Evolutionary conservation across 2,113 vertebrate genomes (phyloP).

Genomic region (Psammodynastes pulverulentus): DNA sequence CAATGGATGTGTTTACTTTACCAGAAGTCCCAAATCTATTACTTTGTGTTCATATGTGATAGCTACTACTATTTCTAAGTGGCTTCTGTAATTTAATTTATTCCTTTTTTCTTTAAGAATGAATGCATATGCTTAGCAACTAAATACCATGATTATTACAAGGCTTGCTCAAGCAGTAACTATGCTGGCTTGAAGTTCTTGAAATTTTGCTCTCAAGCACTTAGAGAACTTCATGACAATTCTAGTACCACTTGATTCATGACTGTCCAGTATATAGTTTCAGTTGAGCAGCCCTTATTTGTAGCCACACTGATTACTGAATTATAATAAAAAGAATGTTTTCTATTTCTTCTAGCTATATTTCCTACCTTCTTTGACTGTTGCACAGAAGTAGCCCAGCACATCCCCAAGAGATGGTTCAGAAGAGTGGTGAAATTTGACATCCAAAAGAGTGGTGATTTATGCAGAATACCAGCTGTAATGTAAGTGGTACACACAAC

Average conservation of each 20-base stretch:
- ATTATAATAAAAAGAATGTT: not conserved
- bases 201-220: not conserved
- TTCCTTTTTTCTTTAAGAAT: not conserved
- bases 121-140: not conserved
- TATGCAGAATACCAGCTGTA: slow-evolving; percentile 68
- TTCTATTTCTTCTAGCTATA: slow-evolving; percentile 62
- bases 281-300: not conserved
- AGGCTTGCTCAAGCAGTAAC: not conserved
- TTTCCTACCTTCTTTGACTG: slow-evolving; percentile 69
- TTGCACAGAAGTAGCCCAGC: slow-evolving; percentile 61
- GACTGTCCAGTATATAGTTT: not conserved
- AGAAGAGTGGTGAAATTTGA: slow-evolving; percentile 58
- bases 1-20: not conserved
- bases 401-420: slow-evolving; percentile 62
- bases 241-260: not conserved
- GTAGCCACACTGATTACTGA: not conserved
- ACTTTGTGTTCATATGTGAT: not conserved
- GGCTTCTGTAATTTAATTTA: not conserved
- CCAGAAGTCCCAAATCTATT: not conserved
- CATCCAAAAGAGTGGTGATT: slow-evolving; percentile 63
- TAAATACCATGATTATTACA: not conserved
- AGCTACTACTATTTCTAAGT: not conserved
- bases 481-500: slow-evolving; percentile 65
- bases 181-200: not conserved
- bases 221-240: not conserved